Evolutionary conservation across 2,797 vertebrate species (phyloP).

Genomic region (Cuculus canorus): DNA sequence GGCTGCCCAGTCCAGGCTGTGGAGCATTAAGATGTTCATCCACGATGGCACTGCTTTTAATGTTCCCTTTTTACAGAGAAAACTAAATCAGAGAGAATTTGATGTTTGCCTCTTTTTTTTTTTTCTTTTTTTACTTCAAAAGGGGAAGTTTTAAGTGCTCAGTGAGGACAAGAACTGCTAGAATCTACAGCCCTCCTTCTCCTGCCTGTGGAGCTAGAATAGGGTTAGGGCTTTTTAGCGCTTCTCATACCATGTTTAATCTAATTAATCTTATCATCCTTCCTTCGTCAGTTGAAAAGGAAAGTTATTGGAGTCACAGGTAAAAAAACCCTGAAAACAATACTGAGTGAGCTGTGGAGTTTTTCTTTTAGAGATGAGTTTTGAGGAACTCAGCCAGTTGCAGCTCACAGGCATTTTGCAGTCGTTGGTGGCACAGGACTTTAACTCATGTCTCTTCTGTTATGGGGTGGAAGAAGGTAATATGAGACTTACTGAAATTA

Average conservation of each 20-base stretch:
- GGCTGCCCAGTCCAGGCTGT: not conserved
- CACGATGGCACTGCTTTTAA: not conserved
- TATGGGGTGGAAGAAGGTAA: accelerated
- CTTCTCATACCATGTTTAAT: not conserved
- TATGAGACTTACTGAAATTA: not conserved
- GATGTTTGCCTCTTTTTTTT: not conserved
- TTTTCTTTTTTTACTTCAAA: not conserved
- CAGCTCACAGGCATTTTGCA: not conserved
- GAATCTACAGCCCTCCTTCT: not conserved
- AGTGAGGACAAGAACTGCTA: not conserved
- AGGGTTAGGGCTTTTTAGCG: not conserved
- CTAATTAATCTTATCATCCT: not conserved
- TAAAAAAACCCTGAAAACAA: not conserved
- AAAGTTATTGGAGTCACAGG: not conserved
- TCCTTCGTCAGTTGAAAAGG: not conserved
- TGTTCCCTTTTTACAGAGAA: not conserved
- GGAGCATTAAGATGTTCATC: accelerated
- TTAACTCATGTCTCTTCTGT: not conserved
- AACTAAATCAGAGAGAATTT: not conserved
- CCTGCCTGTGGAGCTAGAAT: not conserved
- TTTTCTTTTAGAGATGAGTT: not conserved
- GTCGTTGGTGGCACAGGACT: accelerated
- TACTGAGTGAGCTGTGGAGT: not conserved
- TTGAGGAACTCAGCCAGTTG: not conserved
- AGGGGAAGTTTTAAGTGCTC: not conserved